Evolutionary conservation across 2,113 vertebrate species (phyloP).

Genomic region (Acinonyx jubatus): DNA sequence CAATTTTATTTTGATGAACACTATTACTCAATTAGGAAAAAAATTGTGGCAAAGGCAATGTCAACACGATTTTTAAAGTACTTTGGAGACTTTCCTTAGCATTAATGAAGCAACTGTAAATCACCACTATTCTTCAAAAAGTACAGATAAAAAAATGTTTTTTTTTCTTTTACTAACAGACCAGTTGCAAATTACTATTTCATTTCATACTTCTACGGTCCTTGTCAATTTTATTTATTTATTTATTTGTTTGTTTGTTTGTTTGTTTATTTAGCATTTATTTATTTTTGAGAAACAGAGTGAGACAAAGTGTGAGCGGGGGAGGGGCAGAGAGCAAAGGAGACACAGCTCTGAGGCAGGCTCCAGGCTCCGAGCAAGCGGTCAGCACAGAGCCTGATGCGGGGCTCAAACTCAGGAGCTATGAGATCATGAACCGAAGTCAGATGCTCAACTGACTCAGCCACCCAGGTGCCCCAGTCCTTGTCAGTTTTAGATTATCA

Average conservation of each 20-base stretch:
- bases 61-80: neutral
- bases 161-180: neutral
- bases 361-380: too few relatives aligned
- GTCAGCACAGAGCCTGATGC: too few relatives aligned
- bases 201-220: neutral
- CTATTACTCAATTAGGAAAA: slow-evolving; percentile 7
- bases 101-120: slow-evolving; percentile 47
- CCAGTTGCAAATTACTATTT: neutral
- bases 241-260: too few relatives aligned
- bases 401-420: too few relatives aligned
- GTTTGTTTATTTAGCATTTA: too few relatives aligned
- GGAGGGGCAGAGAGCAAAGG: too few relatives aligned
- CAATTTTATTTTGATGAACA: slow-evolving; percentile 50
- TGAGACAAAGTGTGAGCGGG: too few relatives aligned
- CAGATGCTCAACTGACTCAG: too few relatives aligned
- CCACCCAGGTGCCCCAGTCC: neutral
- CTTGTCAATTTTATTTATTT: neutral
- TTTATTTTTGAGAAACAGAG: too few relatives aligned
- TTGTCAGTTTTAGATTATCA: neutral
- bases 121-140: neutral
- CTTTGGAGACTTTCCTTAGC: neutral
- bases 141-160: neutral
- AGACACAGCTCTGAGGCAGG: too few relatives aligned
- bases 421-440: too few relatives aligned
- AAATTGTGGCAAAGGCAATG: slow-evolving; percentile 1